Base-by-base conservation (phyloP, 2,113 vertebrate genomes). In the Jaculus jaculus region DNA sequence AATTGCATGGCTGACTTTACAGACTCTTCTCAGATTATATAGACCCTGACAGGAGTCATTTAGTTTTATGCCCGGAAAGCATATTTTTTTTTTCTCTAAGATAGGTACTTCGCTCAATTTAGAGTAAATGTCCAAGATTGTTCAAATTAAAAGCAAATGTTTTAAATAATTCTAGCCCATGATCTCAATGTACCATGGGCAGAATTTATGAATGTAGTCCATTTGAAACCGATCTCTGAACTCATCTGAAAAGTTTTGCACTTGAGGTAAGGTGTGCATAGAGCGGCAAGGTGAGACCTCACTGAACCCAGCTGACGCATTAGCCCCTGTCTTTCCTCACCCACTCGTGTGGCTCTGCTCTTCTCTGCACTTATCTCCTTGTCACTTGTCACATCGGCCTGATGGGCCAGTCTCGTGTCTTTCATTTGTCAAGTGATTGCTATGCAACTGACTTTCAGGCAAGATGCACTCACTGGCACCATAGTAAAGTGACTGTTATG, bases 21-120 rank as follows among this genome's bases (percentile, higher is more conserved):
- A 87, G 86, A 91, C 86, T 87, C 65, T 87, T 87, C 65, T 78
- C 92, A 58, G 95, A 42, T 86, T 95, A 84, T 91, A 91, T 13
- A 89, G 71, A 16, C 94, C 21, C 66, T 92, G 72, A 93, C 18
- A 97, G 78, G 74, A 95, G 24, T 95, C 32, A 96, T 91, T 80
- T 94, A 87, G 81, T 90, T 96, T 12, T 16, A 79, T 16, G n/a
- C 75, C 74, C 87, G 92, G 91, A 96, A 61, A 93, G 93, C 28
- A 39, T 78, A 71, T 88, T 68, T 82, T 97, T 58, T 47, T 47
- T 47, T 8, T 8, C 42, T 16, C n/a, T 91, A 91, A 94, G 74
- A 26, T 72, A 96, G 84, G 60, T 95, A 91, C 28, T 95, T 97
- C 87, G 42, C 47, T 54, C 93, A 92, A 87, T 93, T 96, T 92